phyloP scores from a whole-genome alignment of 2,797 vertebrate genomes.

The Anguilla anguilla region DNA sequence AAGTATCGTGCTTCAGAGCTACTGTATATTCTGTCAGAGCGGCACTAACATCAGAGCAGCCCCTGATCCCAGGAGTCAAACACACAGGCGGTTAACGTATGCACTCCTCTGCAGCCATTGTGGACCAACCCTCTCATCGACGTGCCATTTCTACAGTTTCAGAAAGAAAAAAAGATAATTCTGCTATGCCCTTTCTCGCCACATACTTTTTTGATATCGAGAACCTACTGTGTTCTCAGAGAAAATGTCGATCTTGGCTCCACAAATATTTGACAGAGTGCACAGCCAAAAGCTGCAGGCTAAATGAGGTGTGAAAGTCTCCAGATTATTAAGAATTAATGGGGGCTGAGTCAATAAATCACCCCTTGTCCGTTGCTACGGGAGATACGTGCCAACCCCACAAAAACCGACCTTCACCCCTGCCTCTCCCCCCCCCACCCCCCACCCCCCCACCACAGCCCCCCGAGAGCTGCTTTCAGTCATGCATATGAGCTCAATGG shows the following conservation, averaged over 20 bases:
- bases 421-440: conserved; percentile 24
- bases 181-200: conserved; percentile 45
- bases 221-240: conserved; percentile 28
- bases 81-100: conserved; percentile 36
- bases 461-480: conserved; percentile 54
- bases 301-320: conserved; percentile 72
- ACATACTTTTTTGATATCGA: conserved; percentile 40
- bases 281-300: conserved; percentile 65
- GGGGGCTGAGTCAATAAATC: conserved; percentile 78
- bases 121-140: conserved; percentile 54
- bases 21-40: too few relatives aligned
- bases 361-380: conserved; percentile 58
- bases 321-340: conserved; percentile 83
- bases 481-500: conserved; percentile 68
- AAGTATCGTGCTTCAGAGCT: too few relatives aligned
- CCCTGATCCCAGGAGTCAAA: conserved; percentile 43
- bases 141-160: conserved; percentile 54
- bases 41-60: not conserved
- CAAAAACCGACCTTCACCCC: not conserved
- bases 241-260: conserved; percentile 47
- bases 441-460: conserved; percentile 47
- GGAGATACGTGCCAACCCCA: conserved; percentile 33
- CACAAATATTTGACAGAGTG: conserved; percentile 54
- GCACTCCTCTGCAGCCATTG: conserved; percentile 49
- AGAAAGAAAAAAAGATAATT: conserved; percentile 44